Conservation (phyloP, 2,113 vertebrate genomes). For the Tragelaphus strepsiceros region DNA sequence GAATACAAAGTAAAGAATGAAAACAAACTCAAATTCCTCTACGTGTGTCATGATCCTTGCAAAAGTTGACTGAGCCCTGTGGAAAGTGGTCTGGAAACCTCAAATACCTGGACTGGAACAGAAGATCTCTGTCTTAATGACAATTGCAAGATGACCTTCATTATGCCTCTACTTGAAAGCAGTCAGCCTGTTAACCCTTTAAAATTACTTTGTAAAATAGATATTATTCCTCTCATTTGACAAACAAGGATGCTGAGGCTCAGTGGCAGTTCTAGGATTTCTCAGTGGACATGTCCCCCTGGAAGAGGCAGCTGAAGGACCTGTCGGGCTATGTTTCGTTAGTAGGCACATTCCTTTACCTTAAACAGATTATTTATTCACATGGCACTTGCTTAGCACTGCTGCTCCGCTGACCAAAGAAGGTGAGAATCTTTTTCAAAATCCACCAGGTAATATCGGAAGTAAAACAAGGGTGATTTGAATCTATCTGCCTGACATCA, state of each 20-base stretch:
- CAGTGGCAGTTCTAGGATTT: background rate
- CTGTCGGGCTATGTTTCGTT: background rate
- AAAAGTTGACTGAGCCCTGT: background rate
- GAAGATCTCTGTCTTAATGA: background rate
- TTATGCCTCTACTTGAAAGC: background rate
- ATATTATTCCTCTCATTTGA: background rate
- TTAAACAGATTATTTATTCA: background rate
- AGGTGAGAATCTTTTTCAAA: background rate
- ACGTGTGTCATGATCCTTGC: background rate
- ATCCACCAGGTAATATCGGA: accelerated
- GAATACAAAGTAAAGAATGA: background rate
- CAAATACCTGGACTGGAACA: background rate
- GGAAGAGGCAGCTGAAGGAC: background rate
- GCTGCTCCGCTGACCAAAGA: background rate
- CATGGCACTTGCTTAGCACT: background rate
- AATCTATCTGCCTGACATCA: background rate
- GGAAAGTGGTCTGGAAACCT: background rate
- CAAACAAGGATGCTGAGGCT: background rate
- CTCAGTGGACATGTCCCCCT: background rate
- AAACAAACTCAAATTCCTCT: background rate
- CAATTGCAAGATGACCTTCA: background rate
- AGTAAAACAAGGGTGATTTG: background rate
- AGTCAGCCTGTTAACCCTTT: background rate
- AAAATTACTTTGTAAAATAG: background rate
- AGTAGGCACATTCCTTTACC: background rate